Evolutionary conservation across 2,113 vertebrate species (phyloP).

Genomic region (Petromus typicus): DNA sequence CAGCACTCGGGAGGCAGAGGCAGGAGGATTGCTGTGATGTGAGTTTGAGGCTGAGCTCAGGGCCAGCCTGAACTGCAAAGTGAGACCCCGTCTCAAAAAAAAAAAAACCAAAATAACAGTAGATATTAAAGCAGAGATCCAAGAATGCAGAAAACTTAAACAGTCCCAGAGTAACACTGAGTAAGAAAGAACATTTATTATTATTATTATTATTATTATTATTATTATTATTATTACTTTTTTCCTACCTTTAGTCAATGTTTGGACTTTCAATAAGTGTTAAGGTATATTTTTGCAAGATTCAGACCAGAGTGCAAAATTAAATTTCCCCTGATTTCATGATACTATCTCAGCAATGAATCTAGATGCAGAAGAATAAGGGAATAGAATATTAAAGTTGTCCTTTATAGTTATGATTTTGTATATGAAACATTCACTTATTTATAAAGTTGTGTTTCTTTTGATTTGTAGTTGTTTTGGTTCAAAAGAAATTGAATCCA

Average conservation of each 20-base stretch:
- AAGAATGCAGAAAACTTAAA: background rate
- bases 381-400: conserved; percentile 30
- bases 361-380: conserved; percentile 20
- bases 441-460: conserved; percentile 25
- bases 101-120: too few species aligned
- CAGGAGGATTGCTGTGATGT: too few species aligned
- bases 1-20: too few species aligned
- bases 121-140: conserved; percentile 36
- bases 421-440: background rate
- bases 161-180: background rate
- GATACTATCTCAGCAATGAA: background rate
- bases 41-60: too few species aligned
- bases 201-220: too few species aligned
- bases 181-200: conserved; percentile 35
- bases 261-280: background rate
- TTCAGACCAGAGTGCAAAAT: conserved; percentile 44
- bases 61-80: too few species aligned
- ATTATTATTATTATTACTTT: too few species aligned
- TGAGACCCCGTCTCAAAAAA: too few species aligned
- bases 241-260: conserved; percentile 5
- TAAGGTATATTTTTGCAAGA: background rate
- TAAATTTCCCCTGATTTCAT: conserved; percentile 53
- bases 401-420: conserved; percentile 9
- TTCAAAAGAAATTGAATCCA: conserved; percentile 20
- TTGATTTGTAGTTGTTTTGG: background rate